These are phyloP conservation scores for Aphis craccivora DNA, from an alignment of 1,140 invertebrate species.

Conservation along the genomic window DNA sequence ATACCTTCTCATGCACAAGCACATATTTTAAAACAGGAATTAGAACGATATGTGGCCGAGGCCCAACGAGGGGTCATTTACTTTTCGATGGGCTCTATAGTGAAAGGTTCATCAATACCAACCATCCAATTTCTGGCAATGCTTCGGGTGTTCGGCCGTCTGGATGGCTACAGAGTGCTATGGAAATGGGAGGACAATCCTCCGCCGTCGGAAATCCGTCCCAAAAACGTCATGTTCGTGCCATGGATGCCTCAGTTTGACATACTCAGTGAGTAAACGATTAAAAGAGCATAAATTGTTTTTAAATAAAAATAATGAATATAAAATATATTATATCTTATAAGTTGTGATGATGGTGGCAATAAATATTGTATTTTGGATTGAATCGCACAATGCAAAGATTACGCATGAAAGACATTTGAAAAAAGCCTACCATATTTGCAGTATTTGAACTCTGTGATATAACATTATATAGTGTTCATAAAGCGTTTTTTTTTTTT, in stretches of 20 bases:
- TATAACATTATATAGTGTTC: not conserved
- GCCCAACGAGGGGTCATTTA: constrained; percentile 63
- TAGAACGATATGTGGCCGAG: constrained; percentile 31
- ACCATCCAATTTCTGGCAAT: constrained; percentile 60
- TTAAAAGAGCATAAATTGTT: not conserved
- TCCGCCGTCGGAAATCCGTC: constrained; percentile 61
- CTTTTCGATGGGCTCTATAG: constrained; percentile 64
- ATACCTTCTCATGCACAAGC: not conserved
- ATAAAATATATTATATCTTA: not conserved
- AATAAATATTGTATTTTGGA: not conserved
- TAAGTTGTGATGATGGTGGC: not conserved
- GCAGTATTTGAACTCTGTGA: too few relatives aligned
- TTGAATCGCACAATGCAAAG: not conserved
- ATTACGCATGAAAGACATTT: too few relatives aligned
- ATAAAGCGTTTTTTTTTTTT: not conserved
- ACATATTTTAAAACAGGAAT: constrained; percentile 5
- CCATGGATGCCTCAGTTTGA: constrained; percentile 73
- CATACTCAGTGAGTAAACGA: constrained; percentile 68
- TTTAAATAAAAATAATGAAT: constrained; percentile 11
- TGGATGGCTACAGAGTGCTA: constrained; percentile 65
- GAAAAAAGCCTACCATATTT: not conserved
- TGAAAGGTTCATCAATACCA: constrained; percentile 61
- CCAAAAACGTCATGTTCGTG: constrained; percentile 70
- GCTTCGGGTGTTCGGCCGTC: constrained; percentile 62
- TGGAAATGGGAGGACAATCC: constrained; percentile 70